A percentile compares a stretch with the other conserved stretches of the same genome.
Conservation (phyloP, 2,113 vertebrate genomes). For the Psettodes erumei region DNA sequence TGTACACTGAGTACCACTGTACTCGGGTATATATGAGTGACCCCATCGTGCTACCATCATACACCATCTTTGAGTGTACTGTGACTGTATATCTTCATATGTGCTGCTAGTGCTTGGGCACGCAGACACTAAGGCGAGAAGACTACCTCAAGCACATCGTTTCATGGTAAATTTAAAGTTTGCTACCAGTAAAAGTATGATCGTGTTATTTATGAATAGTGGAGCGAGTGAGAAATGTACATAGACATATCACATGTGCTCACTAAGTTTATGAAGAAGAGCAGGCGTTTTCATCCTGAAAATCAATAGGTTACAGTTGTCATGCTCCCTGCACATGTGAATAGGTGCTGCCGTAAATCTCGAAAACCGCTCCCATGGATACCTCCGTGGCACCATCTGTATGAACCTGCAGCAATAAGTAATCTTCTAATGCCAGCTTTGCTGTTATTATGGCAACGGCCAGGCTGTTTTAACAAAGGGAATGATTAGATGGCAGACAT, state of each 20-base stretch:
- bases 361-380: slow-evolving; percentile 47
- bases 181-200: neutral
- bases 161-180: neutral
- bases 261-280: slow-evolving; percentile 3
- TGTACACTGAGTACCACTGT: neutral
- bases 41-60: neutral
- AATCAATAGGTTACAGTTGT: slow-evolving; percentile 40
- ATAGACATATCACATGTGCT: neutral
- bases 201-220: neutral
- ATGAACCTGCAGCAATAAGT: slow-evolving; percentile 23
- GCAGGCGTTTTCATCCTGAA: slow-evolving; percentile 4
- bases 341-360: slow-evolving; percentile 32
- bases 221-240: neutral
- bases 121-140: neutral
- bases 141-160: neutral
- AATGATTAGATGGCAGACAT: neutral
- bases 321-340: slow-evolving; percentile 11
- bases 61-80: neutral
- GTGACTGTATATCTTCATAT: neutral
- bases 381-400: slow-evolving; percentile 34
- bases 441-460: slow-evolving; percentile 53
- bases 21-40: neutral
- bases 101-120: neutral
- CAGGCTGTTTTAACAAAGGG: slow-evolving; percentile 41
- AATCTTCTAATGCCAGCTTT: slow-evolving; percentile 57